These are phyloP conservation scores for Otus sunia DNA, from an alignment of 2,113 vertebrate genomes.

Conservation along the genomic window DNA sequence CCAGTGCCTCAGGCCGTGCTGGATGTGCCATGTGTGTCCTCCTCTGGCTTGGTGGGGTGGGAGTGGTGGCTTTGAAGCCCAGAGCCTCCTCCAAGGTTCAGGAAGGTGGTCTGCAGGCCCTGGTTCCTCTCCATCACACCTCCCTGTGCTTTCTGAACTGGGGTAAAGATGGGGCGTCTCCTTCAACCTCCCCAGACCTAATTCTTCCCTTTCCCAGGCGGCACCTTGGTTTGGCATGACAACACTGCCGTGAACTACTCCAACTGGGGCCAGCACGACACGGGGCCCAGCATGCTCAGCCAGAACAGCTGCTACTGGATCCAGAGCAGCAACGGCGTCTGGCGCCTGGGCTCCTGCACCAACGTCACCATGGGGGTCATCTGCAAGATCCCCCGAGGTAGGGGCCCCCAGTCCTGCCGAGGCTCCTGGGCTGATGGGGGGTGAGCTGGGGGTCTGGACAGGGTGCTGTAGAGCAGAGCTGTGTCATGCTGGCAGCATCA, in stretches of 20 bases:
- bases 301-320: conserved; percentile 98
- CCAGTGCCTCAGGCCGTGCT: background rate
- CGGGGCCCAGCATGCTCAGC: conserved; percentile 88
- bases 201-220: conserved; percentile 68
- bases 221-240: conserved; percentile 89
- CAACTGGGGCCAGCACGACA: conserved; percentile 90
- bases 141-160: background rate
- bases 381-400: conserved; percentile 91
- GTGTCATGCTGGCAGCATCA: background rate
- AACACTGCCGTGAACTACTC: conserved; percentile 85
- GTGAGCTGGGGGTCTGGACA: background rate
- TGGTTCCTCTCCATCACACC: background rate
- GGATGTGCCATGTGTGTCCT: rapidly evolving
- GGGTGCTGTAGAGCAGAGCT: background rate
- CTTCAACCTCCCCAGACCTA: background rate
- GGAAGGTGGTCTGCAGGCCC: background rate
- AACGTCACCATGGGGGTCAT: conserved; percentile 92
- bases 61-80: background rate
- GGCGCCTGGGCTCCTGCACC: conserved; percentile 88
- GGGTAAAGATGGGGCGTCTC: background rate
- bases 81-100: background rate
- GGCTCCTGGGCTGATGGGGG: background rate
- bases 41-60: background rate
- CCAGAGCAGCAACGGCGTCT: conserved; percentile 90
- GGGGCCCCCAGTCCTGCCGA: background rate